phyloP scores from a whole-genome alignment of 2,113 vertebrate genomes.

The Maccullochella peelii region DNA sequence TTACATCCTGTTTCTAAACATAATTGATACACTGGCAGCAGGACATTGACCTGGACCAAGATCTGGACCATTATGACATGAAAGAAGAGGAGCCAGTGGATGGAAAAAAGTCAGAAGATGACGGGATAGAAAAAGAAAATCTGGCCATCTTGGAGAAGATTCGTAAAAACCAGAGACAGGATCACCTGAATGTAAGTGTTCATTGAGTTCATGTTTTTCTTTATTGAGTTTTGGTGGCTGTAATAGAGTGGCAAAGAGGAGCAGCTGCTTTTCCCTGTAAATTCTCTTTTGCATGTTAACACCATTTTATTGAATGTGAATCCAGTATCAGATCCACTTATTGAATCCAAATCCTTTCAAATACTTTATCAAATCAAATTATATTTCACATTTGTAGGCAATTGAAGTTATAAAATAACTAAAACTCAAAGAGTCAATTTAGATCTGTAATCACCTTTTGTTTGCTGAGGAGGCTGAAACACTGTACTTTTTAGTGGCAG shows the following conservation, averaged over 20 bases:
- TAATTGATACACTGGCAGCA: slow-evolving; percentile 65
- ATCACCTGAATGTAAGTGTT: slow-evolving; percentile 95
- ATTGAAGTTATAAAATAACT: not conserved
- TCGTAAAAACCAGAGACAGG: slow-evolving; percentile 98
- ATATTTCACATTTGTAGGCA: not conserved
- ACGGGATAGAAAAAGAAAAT: slow-evolving; percentile 98
- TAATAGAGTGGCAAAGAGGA: not conserved
- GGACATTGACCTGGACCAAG: slow-evolving; percentile 88
- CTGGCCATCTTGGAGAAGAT: slow-evolving; percentile 98
- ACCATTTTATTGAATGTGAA: not conserved
- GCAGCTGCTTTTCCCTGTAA: not conserved
- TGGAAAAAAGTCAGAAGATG: slow-evolving; percentile 96
- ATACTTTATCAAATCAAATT: not conserved
- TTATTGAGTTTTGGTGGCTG: not conserved
- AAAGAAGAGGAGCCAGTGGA: slow-evolving; percentile 96
- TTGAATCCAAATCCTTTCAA: not conserved
- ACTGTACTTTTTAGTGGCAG: not conserved
- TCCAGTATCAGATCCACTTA: not conserved
- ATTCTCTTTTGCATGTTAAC: not conserved
- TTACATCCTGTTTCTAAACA: slow-evolving; percentile 36
- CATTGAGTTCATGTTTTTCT: slow-evolving; percentile 35
- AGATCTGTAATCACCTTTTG: not conserved
- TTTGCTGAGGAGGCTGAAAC: not conserved
- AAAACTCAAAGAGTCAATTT: not conserved
- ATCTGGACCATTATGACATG: slow-evolving; percentile 93